Conservation (phyloP, 2,797 vertebrate species). For the Pristis pectinata region DNA sequence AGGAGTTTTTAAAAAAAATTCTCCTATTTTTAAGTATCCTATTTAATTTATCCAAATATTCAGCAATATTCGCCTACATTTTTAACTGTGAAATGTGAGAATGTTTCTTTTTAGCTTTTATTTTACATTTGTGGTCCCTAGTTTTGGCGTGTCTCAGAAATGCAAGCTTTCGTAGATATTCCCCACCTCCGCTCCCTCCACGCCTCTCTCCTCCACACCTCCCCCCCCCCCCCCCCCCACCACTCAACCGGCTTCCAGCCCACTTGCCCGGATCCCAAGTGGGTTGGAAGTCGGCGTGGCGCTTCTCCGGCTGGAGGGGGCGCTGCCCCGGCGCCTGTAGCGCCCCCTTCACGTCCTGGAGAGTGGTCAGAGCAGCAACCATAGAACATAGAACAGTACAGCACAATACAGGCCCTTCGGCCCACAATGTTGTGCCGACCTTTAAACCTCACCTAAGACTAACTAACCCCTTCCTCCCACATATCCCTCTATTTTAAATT, state of each 20-base stretch:
- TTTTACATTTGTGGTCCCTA: not conserved
- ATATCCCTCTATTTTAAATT: no score
- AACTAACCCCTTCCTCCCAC: no score
- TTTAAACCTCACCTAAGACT: no score
- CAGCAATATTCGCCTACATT: no score
- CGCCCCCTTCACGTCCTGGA: not conserved
- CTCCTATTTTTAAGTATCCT: not conserved
- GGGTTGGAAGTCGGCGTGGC: no score
- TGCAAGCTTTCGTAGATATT: not conserved
- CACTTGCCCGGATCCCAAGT: no score
- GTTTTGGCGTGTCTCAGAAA: not conserved
- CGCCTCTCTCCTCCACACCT: not conserved
- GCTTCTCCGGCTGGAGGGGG: not conserved
- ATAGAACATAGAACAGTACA: no score
- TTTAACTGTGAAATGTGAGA: not conserved
- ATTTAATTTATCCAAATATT: not conserved
- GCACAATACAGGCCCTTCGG: no score
- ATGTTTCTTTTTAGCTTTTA: not conserved
- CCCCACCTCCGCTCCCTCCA: not conserved
- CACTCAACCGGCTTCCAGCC: not conserved
- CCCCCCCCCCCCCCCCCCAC: no score
- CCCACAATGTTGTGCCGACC: no score
- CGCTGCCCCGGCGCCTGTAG: not conserved
- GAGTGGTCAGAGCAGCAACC: not conserved
- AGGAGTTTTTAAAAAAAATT: not conserved